A percentile compares a stretch with the other conserved stretches of the same genome.
These are phyloP conservation scores for Ia io DNA, from an alignment of 2,113 vertebrate genomes.

Conservation along the genomic window DNA sequence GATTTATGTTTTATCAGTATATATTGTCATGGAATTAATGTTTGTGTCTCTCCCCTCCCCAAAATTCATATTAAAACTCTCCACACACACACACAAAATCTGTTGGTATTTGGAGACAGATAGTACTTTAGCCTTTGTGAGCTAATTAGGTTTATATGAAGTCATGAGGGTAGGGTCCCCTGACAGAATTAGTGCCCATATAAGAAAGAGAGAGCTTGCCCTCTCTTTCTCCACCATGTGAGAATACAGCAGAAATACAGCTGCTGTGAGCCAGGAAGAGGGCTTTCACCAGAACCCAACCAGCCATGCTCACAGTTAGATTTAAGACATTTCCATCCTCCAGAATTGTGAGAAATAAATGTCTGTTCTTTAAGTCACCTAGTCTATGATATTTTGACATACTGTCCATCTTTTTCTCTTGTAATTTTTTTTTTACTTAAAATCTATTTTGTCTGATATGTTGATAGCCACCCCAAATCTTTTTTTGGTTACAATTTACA, in stretches of 20 bases:
- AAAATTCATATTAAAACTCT: neutral
- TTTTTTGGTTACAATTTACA: neutral
- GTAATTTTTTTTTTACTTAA: no score
- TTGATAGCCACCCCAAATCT: neutral
- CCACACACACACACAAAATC: neutral
- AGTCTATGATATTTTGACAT: no score
- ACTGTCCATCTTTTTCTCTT: no score
- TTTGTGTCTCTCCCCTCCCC: no score
- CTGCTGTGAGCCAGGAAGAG: neutral
- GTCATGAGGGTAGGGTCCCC: neutral
- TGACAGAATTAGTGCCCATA: neutral
- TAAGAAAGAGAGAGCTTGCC: neutral
- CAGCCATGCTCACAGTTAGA: neutral
- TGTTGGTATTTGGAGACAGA: neutral
- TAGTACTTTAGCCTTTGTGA: neutral
- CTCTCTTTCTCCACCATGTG: neutral
- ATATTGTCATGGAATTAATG: neutral
- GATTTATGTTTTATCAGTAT: neutral
- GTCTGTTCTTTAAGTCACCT: no score
- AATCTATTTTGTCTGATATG: neutral
- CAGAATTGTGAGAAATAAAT: no score
- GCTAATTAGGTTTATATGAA: neutral
- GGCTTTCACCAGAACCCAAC: neutral
- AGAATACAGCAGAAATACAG: neutral
- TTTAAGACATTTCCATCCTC: neutral